Evolutionary conservation across 92 coral and sea anemone species (phyloP).

Genomic region (Epizoanthus rinbou): DNA sequence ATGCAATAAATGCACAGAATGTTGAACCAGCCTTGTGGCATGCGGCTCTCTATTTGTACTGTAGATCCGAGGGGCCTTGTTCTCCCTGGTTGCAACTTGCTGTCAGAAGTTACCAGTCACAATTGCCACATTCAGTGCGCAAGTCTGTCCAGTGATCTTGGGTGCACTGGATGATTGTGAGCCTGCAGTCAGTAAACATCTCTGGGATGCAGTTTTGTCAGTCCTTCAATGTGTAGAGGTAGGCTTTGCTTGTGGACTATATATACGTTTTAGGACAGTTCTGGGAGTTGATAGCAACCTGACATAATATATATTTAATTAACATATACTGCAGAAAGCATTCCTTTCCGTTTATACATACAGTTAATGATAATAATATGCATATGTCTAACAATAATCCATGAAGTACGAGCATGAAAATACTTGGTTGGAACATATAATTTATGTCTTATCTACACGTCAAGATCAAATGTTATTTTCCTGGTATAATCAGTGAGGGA

Average conservation of each 20-base stretch:
- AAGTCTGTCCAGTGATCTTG: conserved; percentile 82
- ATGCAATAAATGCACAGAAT: background rate
- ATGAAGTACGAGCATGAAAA: no score
- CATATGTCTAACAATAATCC: no score
- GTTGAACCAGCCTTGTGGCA: background rate
- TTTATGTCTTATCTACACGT: no score
- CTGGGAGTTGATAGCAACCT: no score
- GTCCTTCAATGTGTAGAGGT: conserved; percentile 74
- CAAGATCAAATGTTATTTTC: no score
- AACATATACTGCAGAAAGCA: no score
- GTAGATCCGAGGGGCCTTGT: conserved; percentile 87
- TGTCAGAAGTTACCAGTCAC: conserved; percentile 72
- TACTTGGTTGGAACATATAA: no score
- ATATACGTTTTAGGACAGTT: no score
- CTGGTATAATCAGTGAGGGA: no score
- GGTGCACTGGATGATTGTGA: conserved; percentile 90
- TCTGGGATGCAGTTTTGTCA: conserved; percentile 90
- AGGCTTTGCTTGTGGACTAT: background rate
- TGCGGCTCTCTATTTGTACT: background rate
- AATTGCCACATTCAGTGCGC: conserved; percentile 59
- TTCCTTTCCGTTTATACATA: no score
- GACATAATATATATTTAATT: no score
- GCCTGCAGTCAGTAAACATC: conserved; percentile 81
- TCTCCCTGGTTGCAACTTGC: conserved; percentile 69
- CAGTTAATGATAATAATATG: no score